Percentiles rank a stretch among this genome's conserved stretches.
Conservation (phyloP, 2,888 invertebrate genomes). For the Aphrophora alni region DNA sequence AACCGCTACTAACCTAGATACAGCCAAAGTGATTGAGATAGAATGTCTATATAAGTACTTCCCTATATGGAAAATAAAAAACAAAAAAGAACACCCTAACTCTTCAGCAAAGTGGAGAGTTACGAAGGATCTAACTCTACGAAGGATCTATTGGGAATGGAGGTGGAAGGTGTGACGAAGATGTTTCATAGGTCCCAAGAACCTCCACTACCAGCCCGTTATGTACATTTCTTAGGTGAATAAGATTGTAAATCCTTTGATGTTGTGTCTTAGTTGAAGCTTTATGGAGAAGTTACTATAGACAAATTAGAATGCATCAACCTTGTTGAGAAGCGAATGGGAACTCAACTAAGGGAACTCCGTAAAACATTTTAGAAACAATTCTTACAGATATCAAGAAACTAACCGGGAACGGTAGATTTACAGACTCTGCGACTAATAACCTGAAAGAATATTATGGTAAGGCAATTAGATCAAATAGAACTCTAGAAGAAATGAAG, state of each 20-base stretch:
- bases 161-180: background rate
- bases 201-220: conserved; percentile 15
- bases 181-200: conserved; percentile 14
- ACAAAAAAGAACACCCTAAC: conserved; percentile 12
- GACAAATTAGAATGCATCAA: conserved; percentile 12
- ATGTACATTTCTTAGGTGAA: conserved; percentile 18
- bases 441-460: conserved; percentile 11
- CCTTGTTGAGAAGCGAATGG: conserved; percentile 19
- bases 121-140: too few relatives aligned
- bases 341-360: conserved; percentile 9
- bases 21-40: too few relatives aligned
- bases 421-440: background rate
- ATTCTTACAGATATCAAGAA: conserved; percentile 9
- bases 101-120: background rate
- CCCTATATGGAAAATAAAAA: background rate
- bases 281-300: background rate
- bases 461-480: conserved; percentile 17
- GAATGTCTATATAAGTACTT: too few relatives aligned
- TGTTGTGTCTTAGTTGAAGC: conserved; percentile 12
- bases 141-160: background rate
- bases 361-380: conserved; percentile 11
- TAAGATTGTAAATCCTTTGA: conserved; percentile 8
- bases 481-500: conserved; percentile 25
- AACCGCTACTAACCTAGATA: too few relatives aligned
- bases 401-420: conserved; percentile 12